These are phyloP conservation scores for Lepidurus couesii DNA, from an alignment of 1,140 invertebrate species.

Conservation along the genomic window DNA sequence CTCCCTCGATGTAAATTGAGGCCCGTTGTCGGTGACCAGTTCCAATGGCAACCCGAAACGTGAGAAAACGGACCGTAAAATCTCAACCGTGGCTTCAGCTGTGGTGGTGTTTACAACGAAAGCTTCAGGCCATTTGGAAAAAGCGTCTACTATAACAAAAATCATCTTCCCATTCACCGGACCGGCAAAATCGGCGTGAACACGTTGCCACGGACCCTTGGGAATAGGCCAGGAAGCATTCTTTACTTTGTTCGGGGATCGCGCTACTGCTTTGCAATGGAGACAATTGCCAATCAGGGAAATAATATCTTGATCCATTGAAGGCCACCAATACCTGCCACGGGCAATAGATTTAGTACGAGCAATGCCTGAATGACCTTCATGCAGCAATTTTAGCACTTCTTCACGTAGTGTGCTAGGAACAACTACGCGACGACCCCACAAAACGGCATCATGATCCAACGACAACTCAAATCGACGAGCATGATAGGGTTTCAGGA, in stretches of 20 bases:
- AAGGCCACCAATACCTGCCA: slow-evolving; percentile 46
- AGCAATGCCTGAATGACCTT: slow-evolving; percentile 44
- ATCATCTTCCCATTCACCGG: slow-evolving; percentile 43
- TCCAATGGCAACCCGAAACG: slow-evolving; percentile 43
- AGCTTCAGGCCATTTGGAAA: slow-evolving; percentile 47
- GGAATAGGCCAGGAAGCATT: slow-evolving; percentile 24
- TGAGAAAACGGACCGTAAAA: slow-evolving; percentile 43
- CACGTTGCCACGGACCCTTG: slow-evolving; percentile 30
- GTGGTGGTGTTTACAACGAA: slow-evolving; percentile 27
- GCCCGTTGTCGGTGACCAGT: slow-evolving; percentile 46
- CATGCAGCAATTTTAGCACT: slow-evolving; percentile 44
- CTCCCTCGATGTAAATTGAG: slow-evolving; percentile 44
- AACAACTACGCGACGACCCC: slow-evolving; percentile 43
- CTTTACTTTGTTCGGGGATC: slow-evolving; percentile 26
- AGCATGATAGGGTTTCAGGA: neutral
- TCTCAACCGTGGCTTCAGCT: slow-evolving; percentile 23
- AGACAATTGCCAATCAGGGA: slow-evolving; percentile 36
- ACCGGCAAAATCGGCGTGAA: slow-evolving; percentile 46
- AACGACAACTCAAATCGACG: slow-evolving; percentile 30
- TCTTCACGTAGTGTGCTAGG: slow-evolving; percentile 40
- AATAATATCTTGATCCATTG: slow-evolving; percentile 47
- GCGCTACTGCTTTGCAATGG: no score
- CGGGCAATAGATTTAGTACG: slow-evolving; percentile 42
- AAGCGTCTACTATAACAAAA: slow-evolving; percentile 47
- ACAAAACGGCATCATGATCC: slow-evolving; percentile 36